Base-by-base conservation (phyloP, 1,140 invertebrate species). In the Helicoverpa zea region DNA sequence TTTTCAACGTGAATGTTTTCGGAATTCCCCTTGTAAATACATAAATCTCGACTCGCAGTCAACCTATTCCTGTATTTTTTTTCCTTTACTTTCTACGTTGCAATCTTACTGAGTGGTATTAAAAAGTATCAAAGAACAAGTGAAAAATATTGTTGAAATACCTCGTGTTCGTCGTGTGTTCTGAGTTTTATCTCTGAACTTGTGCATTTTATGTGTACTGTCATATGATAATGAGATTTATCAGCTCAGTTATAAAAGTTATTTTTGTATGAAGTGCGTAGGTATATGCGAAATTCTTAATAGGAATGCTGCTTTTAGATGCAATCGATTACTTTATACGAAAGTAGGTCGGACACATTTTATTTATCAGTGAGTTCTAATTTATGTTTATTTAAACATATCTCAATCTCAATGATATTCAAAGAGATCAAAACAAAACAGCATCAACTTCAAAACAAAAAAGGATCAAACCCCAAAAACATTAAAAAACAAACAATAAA, bases 11-110 rank as follows among this genome's bases (percentile, higher is more conserved):
- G 70, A 74, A 74, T 61, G 73, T 61, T 75, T 61, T 61, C 58
- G 56, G 49, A 75, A 75, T 61, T 61, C 35, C 51, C n/a, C 51
- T 61, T 75, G 73, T 75, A 75, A 75, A 75, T 75, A 75, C 73
- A 75, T 75, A 75, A 75, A 75, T 75, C 73, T 75, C 35, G 3
- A 18, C 16, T 23, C 35, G 35, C n/a, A 61, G 43, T 51, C 70
- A 18, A 74, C 70, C 30, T 75, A 61, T 75, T 75, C 52, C 29
- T 73, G 70, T 73, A 13, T 59, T 75, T 75, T 75, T 75, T 59
- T 59, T 56, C 18, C 16, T 18, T 43, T 59, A 59, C n/a, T 74
- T 74, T 74, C 49, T 66, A 7, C 54, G 56, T 75, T 75, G 73
- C 58, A 75, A 61, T 59, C 73, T n/a, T 58, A 29, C 52, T 74